A percentile compares a stretch with the other conserved stretches of the same genome.
phyloP scores from a whole-genome alignment of 2,888 invertebrate genomes.

The Sisyra terminalis region DNA sequence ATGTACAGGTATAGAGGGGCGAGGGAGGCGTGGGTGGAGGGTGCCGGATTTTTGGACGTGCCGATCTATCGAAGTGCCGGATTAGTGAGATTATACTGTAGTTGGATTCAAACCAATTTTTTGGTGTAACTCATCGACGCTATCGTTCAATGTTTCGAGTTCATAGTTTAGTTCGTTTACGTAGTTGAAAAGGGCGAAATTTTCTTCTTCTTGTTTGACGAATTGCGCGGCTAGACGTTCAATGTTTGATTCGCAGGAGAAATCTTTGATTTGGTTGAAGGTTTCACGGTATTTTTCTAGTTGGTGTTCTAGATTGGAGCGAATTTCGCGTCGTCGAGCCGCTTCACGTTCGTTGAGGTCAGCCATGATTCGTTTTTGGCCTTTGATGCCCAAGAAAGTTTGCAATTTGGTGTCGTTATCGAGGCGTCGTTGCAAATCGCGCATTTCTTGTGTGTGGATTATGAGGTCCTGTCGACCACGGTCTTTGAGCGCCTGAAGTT shows the following conservation, averaged over 20 bases:
- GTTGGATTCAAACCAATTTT: conserved; percentile 36
- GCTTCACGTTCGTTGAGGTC: conserved; percentile 59
- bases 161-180: conserved; percentile 80
- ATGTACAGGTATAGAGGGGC: no score
- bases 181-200: conserved; percentile 82
- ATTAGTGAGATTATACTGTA: no score
- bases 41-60: no score
- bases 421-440: conserved; percentile 68
- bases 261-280: conserved; percentile 53
- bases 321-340: conserved; percentile 47
- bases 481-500: conserved; percentile 64
- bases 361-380: conserved; percentile 55
- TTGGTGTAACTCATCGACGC: conserved; percentile 40
- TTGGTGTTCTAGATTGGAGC: conserved; percentile 50
- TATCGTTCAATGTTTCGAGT: conserved; percentile 54
- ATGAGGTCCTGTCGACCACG: conserved; percentile 56
- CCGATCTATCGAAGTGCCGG: no score
- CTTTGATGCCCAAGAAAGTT: conserved; percentile 72
- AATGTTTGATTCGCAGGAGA: conserved; percentile 45
- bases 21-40: no score
- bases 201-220: conserved; percentile 74
- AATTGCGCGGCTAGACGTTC: conserved; percentile 56
- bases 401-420: conserved; percentile 74
- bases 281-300: conserved; percentile 60
- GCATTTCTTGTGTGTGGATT: conserved; percentile 61